Evolutionary conservation across 92 coral and sea anemone species (phyloP).

Genomic region (Epizoanthus stellaris): DNA sequence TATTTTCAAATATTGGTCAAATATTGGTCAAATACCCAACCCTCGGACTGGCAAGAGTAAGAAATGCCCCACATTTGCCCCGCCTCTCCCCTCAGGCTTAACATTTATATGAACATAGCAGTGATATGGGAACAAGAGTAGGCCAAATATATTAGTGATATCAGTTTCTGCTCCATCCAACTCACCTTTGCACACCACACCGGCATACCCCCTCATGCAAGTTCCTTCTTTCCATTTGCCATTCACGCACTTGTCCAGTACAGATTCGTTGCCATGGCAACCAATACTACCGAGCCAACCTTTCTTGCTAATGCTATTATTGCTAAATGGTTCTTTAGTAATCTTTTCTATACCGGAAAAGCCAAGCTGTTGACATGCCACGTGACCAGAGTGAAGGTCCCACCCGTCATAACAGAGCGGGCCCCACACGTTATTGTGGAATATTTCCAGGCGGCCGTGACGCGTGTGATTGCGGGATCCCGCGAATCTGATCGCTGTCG

Average conservation of each 20-base stretch:
- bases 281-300: slow-evolving; percentile 70
- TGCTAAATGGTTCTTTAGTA: slow-evolving; percentile 26
- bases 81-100: neutral
- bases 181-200: slow-evolving; percentile 78
- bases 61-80: too few species aligned
- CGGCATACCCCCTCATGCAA: slow-evolving; percentile 77
- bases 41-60: too few species aligned
- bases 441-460: slow-evolving; percentile 85
- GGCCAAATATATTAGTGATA: too few species aligned
- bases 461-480: slow-evolving; percentile 52
- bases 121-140: neutral
- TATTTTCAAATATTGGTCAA: too few species aligned
- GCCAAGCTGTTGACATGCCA: slow-evolving; percentile 83
- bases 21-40: too few species aligned
- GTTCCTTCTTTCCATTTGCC: slow-evolving; percentile 69
- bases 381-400: slow-evolving; percentile 64
- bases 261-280: slow-evolving; percentile 80
- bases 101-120: neutral
- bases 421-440: slow-evolving; percentile 79
- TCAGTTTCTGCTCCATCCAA: neutral
- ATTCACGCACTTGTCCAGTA: slow-evolving; percentile 63
- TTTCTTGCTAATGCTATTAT: slow-evolving; percentile 49
- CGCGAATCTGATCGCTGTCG: slow-evolving; percentile 21
- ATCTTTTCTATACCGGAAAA: slow-evolving; percentile 51
- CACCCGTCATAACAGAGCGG: slow-evolving; percentile 80